Evolutionary conservation across 2,888 invertebrate genomes (phyloP).

Genomic region (Drepana falcataria): DNA sequence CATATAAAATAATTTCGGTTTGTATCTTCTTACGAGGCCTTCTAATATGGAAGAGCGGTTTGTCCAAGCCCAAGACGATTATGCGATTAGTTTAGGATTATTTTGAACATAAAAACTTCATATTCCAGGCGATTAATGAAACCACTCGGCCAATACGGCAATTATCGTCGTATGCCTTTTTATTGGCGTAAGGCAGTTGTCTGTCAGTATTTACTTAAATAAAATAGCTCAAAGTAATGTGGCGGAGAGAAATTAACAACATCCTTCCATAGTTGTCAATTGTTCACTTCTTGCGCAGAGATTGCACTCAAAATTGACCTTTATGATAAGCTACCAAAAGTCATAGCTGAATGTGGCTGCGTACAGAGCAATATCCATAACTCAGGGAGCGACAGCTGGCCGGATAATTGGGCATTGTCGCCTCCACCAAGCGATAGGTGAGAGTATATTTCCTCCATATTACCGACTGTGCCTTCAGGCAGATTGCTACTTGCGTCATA

Average conservation of each 20-base stretch:
- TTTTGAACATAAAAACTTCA: too few relatives aligned
- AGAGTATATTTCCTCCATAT: slow-evolving; percentile 1
- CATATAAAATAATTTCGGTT: too few relatives aligned
- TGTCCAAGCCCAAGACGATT: too few relatives aligned
- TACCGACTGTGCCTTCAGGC: slow-evolving; percentile 1
- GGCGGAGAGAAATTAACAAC: background rate
- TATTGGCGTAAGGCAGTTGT: too few relatives aligned
- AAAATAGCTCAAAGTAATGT: background rate
- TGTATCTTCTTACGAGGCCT: too few relatives aligned
- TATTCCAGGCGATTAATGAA: too few relatives aligned
- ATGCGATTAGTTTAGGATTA: too few relatives aligned
- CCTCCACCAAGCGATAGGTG: slow-evolving; percentile 1
- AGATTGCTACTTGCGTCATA: slow-evolving; percentile 1
- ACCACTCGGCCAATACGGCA: too few relatives aligned
- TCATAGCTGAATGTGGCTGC: background rate
- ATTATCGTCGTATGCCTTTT: too few relatives aligned
- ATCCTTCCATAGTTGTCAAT: background rate
- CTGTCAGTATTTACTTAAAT: too few relatives aligned
- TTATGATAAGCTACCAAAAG: background rate
- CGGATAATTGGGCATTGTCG: slow-evolving; percentile 3
- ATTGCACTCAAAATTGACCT: background rate
- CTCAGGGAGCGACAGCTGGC: background rate
- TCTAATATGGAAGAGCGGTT: too few relatives aligned
- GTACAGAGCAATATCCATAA: background rate
- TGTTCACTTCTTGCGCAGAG: background rate